A percentile compares a stretch with the other conserved stretches of the same genome.
phyloP scores from a whole-genome alignment of 1,140 invertebrate genomes.

The Drosophila sp. region DNA sequence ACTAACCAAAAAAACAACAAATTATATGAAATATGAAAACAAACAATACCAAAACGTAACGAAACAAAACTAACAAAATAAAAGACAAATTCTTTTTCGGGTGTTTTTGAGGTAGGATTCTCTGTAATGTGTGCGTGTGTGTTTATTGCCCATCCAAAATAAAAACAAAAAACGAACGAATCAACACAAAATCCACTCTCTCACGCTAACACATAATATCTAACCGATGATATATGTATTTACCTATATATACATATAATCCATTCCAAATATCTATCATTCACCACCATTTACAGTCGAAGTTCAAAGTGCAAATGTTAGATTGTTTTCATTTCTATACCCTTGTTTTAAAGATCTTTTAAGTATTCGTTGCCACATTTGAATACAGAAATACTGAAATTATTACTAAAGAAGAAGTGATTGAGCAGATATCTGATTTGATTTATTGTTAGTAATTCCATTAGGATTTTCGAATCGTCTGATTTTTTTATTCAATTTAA shows the following conservation, averaged over 20 bases:
- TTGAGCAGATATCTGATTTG: no score
- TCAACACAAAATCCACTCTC: constrained; percentile 19
- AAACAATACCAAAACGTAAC: constrained; percentile 35
- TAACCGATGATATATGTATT: neutral
- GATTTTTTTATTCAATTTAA: no score
- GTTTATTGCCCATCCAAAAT: constrained; percentile 44
- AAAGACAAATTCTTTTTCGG: constrained; percentile 83
- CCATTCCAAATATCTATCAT: constrained; percentile 13
- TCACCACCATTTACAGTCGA: constrained; percentile 13
- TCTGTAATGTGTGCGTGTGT: constrained; percentile 47
- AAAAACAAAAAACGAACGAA: constrained; percentile 9
- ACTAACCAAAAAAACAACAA: constrained; percentile 7
- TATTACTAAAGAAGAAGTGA: no score
- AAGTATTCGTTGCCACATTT: neutral
- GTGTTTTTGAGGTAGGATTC: constrained; percentile 83
- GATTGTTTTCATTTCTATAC: neutral
- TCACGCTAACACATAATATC: neutral
- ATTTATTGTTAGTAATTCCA: no score
- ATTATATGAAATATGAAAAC: constrained; percentile 53
- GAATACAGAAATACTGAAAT: no score
- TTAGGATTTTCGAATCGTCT: no score
- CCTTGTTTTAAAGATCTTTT: neutral
- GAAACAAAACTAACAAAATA: constrained; percentile 61
- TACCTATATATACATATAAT: neutral
- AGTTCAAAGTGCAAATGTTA: constrained; percentile 35